These are phyloP conservation scores for Phania funesta DNA, from an alignment of 2,888 invertebrate genomes.

Conservation along the genomic window DNA sequence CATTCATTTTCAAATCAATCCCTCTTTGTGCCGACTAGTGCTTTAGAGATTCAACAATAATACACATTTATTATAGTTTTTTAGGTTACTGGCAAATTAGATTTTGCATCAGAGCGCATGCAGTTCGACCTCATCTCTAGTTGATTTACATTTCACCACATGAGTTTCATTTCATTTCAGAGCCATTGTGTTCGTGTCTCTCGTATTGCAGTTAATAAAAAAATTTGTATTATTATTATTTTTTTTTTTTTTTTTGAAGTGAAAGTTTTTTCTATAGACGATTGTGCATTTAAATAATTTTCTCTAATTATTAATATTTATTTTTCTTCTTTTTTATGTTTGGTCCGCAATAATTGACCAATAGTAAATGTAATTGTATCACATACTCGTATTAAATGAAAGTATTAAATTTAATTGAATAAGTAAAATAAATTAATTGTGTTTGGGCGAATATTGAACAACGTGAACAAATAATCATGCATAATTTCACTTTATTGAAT, in stretches of 20 bases:
- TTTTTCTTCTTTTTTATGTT: conserved; percentile 2
- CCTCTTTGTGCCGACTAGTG: too few species aligned
- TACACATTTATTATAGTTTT: too few species aligned
- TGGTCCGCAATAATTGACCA: conserved; percentile 43
- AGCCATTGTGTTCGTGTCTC: conserved; percentile 1
- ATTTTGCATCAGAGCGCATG: background rate
- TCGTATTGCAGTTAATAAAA: conserved; percentile 12
- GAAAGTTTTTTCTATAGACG: conserved; percentile 38
- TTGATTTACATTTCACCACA: background rate
- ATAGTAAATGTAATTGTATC: conserved; percentile 44
- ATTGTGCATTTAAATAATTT: conserved; percentile 21
- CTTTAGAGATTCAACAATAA: too few species aligned
- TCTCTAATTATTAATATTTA: conserved; percentile 47
- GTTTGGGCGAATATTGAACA: background rate
- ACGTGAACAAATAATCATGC: conserved; percentile 3
- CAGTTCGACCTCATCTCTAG: background rate
- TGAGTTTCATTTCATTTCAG: background rate
- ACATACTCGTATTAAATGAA: conserved; percentile 33
- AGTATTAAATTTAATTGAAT: conserved; percentile 39
- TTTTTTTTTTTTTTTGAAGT: conserved; percentile 19
- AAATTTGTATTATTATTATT: background rate
- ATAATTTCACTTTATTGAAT: conserved; percentile 42
- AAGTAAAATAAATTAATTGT: background rate
- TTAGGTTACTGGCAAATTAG: too few species aligned
- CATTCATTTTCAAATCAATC: too few species aligned